Evolutionary conservation across 2,113 vertebrate species (phyloP).

Genomic region (Gymnarchus niloticus): DNA sequence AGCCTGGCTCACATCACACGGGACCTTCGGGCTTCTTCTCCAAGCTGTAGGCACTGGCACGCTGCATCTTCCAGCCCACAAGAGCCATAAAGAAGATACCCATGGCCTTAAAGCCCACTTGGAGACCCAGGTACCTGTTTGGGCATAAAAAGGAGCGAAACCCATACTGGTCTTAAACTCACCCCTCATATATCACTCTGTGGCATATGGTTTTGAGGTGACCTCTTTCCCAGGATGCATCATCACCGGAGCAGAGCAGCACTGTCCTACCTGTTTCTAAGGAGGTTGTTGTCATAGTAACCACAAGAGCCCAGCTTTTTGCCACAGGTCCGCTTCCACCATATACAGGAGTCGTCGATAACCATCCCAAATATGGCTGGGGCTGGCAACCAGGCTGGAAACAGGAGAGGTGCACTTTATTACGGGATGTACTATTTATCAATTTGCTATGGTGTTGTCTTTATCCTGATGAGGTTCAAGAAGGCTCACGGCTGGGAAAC

Average conservation of each 20-base stretch:
- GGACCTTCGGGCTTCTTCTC: slow-evolving; percentile 67
- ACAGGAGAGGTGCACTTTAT: background rate
- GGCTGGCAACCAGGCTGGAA: slow-evolving; percentile 82
- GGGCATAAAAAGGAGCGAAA: slow-evolving; percentile 19
- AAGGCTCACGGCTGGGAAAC: background rate
- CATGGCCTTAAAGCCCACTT: slow-evolving; percentile 77
- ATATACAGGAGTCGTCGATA: slow-evolving; percentile 84
- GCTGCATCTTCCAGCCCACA: slow-evolving; percentile 78
- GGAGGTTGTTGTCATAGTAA: slow-evolving; percentile 83
- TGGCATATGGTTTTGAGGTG: background rate
- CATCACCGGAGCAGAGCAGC: slow-evolving; percentile 7
- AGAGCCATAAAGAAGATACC: slow-evolving; percentile 72
- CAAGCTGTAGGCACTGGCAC: slow-evolving; percentile 78
- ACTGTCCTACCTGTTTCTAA: slow-evolving; percentile 75
- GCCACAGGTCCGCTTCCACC: slow-evolving; percentile 71
- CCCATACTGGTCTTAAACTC: background rate
- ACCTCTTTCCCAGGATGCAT: slow-evolving; percentile 11
- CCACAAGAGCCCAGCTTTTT: slow-evolving; percentile 67
- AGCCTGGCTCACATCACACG: slow-evolving; percentile 40
- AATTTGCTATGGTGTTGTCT: background rate
- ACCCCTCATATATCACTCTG: background rate
- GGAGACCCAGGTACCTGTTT: slow-evolving; percentile 82
- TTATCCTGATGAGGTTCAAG: background rate
- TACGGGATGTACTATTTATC: background rate
- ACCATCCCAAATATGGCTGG: slow-evolving; percentile 80